Conservation (phyloP, 2,797 vertebrate genomes). For the Arrhamphus sclerolepis region DNA sequence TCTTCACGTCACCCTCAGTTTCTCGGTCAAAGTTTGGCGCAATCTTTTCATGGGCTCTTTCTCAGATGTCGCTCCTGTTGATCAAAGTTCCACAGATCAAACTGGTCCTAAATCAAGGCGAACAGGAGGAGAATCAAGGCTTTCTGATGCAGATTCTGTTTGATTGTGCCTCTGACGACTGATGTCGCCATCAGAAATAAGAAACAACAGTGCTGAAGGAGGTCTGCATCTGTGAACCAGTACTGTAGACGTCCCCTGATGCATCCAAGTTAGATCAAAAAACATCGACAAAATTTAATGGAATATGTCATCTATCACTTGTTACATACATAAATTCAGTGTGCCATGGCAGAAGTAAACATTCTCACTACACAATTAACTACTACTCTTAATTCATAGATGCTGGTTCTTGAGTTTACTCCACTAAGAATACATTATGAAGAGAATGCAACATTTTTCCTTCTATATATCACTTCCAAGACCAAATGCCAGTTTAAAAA, state of each 20-base stretch:
- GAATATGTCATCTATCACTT: neutral
- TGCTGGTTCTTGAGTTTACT: neutral
- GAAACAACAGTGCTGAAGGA: constrained; percentile 1
- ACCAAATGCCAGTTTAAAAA: neutral
- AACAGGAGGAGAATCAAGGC: constrained; percentile 42
- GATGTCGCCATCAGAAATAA: constrained; percentile 30
- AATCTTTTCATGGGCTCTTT: constrained; percentile 11
- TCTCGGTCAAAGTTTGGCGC: neutral
- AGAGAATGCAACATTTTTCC: neutral
- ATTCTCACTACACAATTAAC: constrained; percentile 3
- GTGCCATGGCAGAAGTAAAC: neutral
- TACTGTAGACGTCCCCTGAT: neutral
- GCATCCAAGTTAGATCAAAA: neutral
- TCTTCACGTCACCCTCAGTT: constrained; percentile 1
- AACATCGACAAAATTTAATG: constrained; percentile 2
- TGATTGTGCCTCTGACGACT: constrained; percentile 32
- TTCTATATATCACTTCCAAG: neutral
- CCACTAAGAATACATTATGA: neutral
- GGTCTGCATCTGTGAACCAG: too few species aligned
- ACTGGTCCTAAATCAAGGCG: constrained; percentile 46
- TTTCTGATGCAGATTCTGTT: constrained; percentile 49
- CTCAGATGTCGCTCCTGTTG: constrained; percentile 17
- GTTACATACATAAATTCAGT: neutral
- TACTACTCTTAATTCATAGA: neutral
- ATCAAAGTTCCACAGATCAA: constrained; percentile 51